phyloP scores from a whole-genome alignment of 1,140 invertebrate species.

The Ostrea edulis region DNA sequence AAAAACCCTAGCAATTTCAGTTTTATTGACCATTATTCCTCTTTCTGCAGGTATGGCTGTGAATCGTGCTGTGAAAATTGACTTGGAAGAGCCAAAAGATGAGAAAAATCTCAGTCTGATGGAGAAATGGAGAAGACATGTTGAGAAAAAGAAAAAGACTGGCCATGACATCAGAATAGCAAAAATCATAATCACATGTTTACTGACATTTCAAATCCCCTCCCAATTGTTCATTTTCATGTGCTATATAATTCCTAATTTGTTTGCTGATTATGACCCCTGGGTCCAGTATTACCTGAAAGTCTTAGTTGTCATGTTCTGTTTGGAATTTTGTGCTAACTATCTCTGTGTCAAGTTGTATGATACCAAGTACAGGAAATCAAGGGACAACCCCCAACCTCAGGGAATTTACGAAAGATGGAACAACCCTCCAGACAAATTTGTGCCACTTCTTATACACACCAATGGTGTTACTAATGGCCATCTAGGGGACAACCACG shows the following conservation, averaged over 20 bases:
- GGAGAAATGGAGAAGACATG: constrained; percentile 20
- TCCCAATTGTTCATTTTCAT: constrained; percentile 62
- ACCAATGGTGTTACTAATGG: constrained; percentile 26
- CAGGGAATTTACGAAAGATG: constrained; percentile 15
- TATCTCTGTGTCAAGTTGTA: constrained; percentile 62
- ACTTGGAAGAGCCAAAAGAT: not conserved
- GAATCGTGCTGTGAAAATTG: not conserved
- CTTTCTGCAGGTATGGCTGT: not conserved
- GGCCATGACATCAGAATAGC: not conserved
- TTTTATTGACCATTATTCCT: not conserved
- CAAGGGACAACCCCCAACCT: constrained; percentile 57
- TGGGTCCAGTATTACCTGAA: constrained; percentile 64
- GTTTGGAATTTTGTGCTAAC: constrained; percentile 60
- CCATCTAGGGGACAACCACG: constrained; percentile 3
- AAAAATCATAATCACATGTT: not conserved
- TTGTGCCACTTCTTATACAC: constrained; percentile 36
- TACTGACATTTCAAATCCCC: constrained; percentile 58
- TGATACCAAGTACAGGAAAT: constrained; percentile 47
- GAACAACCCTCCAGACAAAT: constrained; percentile 58
- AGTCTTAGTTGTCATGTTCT: constrained; percentile 58
- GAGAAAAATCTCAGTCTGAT: not conserved
- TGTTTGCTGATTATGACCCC: constrained; percentile 57
- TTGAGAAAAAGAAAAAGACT: not conserved
- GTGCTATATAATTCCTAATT: constrained; percentile 58
- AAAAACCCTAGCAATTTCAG: no score